Evolutionary conservation across 1,140 invertebrate genomes (phyloP).

Genomic region (Coenobita brevimanus): DNA sequence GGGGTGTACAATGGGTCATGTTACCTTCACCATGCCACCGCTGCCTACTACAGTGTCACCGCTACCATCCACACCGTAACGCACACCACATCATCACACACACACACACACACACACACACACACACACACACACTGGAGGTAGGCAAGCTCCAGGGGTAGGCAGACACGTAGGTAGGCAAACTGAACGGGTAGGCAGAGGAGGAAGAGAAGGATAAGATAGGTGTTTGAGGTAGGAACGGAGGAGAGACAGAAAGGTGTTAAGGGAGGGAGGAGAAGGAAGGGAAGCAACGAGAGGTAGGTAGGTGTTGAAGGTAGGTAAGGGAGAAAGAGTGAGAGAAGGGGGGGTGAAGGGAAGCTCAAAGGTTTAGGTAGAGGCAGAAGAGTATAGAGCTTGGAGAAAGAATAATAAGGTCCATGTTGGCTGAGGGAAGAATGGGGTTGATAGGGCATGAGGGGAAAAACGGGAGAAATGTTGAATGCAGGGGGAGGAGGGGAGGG

Average conservation of each 20-base stretch:
- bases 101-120: too few species aligned
- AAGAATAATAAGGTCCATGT: neutral
- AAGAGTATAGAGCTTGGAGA: neutral
- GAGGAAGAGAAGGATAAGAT: neutral
- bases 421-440: neutral
- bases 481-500: too few species aligned
- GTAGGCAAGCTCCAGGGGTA: too few species aligned
- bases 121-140: too few species aligned
- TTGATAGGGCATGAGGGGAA: neutral
- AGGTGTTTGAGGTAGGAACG: neutral
- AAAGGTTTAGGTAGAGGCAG: neutral
- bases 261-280: neutral
- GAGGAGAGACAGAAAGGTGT: neutral
- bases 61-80: too few species aligned
- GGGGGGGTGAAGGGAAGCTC: neutral
- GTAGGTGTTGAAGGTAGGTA: neutral
- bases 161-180: too few species aligned
- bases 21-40: too few species aligned
- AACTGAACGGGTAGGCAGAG: neutral
- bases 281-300: neutral
- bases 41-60: too few species aligned
- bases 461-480: neutral
- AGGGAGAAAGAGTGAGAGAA: neutral
- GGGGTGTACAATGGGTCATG: too few species aligned
- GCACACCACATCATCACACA: too few species aligned